phyloP scores from a whole-genome alignment of 2,888 invertebrate species.

The Drosophila emarginata region DNA sequence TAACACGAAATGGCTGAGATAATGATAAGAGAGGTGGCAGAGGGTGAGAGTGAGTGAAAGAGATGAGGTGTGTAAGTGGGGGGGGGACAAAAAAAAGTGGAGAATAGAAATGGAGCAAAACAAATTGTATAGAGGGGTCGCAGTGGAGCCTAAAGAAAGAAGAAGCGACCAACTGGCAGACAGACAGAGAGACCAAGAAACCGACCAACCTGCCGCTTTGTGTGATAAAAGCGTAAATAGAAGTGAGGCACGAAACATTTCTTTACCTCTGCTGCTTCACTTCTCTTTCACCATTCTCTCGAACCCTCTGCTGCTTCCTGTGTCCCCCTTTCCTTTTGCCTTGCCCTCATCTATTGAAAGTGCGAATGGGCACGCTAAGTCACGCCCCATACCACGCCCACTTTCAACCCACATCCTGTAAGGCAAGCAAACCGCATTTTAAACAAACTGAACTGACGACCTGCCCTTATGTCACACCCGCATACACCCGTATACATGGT shows the following conservation, averaged over 20 bases:
- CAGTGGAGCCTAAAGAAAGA: slow-evolving; percentile 17
- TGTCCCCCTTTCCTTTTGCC: neutral
- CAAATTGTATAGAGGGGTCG: slow-evolving; percentile 63
- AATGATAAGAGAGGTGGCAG: slow-evolving; percentile 28
- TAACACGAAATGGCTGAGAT: slow-evolving; percentile 44
- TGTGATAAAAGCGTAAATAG: slow-evolving; percentile 76
- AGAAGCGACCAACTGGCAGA: neutral
- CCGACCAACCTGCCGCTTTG: slow-evolving; percentile 10
- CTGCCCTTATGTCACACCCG: slow-evolving; percentile 23
- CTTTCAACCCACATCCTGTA: slow-evolving; percentile 48
- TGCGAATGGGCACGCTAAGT: slow-evolving; percentile 57
- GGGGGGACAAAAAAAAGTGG: slow-evolving; percentile 18
- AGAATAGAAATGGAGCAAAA: slow-evolving; percentile 67
- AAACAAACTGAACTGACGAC: slow-evolving; percentile 61
- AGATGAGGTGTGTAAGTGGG: neutral
- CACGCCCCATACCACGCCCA: slow-evolving; percentile 16
- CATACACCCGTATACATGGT: slow-evolving; percentile 24
- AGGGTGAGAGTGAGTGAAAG: neutral
- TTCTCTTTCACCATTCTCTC: neutral
- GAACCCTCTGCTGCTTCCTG: slow-evolving; percentile 5
- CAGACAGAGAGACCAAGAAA: neutral
- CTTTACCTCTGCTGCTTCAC: slow-evolving; percentile 22
- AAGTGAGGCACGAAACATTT: slow-evolving; percentile 66
- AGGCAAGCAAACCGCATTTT: slow-evolving; percentile 64
- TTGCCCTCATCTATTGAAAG: slow-evolving; percentile 54